Evolutionary conservation across 2,888 invertebrate species (phyloP).

Genomic region (Cryptocephalus moraei): DNA sequence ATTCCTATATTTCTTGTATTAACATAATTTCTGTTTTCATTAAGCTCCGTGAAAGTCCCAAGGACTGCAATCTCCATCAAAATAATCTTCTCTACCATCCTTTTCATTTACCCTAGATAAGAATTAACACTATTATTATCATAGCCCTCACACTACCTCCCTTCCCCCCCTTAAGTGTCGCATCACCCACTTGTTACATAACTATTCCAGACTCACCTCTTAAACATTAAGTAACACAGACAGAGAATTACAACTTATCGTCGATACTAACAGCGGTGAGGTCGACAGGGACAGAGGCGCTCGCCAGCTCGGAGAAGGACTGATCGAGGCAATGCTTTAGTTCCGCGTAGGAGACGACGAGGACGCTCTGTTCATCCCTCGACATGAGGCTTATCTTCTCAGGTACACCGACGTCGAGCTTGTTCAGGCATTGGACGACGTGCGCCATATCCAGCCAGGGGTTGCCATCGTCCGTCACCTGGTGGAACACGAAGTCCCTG

Average conservation of each 20-base stretch:
- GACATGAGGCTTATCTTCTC: conserved; percentile 92
- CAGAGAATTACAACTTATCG: conserved; percentile 16
- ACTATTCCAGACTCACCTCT: not conserved
- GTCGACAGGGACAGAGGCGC: conserved; percentile 6
- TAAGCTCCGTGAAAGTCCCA: too few relatives aligned
- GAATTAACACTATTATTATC: too few relatives aligned
- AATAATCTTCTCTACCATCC: too few relatives aligned
- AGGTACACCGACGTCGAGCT: conserved; percentile 71
- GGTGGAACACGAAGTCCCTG: conserved; percentile 95
- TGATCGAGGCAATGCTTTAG: conserved; percentile 90
- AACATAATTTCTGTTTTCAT: too few relatives aligned
- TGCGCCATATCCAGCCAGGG: conserved; percentile 98
- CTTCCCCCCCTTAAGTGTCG: too few relatives aligned
- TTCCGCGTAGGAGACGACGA: conserved; percentile 92
- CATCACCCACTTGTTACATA: too few relatives aligned
- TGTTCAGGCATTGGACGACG: conserved; percentile 86
- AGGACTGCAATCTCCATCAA: too few relatives aligned
- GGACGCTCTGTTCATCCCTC: conserved; percentile 89
- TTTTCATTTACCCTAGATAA: too few relatives aligned
- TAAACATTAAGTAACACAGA: conserved; percentile 12
- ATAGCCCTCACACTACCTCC: too few relatives aligned
- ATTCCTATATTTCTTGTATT: too few relatives aligned
- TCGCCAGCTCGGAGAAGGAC: conserved; percentile 69
- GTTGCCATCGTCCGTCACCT: conserved; percentile 81
- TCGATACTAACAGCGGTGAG: conserved; percentile 6